These are phyloP conservation scores for Plebejus argus DNA, from an alignment of 2,888 invertebrate genomes.

Conservation along the genomic window DNA sequence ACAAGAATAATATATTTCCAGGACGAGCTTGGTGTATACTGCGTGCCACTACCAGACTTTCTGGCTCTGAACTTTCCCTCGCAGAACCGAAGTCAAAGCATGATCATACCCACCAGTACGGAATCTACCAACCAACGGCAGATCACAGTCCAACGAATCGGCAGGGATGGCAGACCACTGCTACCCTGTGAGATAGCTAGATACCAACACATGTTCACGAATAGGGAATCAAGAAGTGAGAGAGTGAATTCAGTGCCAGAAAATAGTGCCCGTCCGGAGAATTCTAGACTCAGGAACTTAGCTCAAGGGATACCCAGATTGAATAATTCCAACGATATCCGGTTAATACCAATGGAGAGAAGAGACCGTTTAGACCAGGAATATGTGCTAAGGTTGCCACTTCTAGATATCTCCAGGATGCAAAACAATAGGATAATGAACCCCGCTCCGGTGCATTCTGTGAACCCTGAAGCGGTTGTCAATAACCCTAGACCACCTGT, in stretches of 20 bases:
- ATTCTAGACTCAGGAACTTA: slow-evolving; percentile 56
- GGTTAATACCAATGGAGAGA: slow-evolving; percentile 62
- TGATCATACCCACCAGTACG: slow-evolving; percentile 53
- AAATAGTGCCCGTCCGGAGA: slow-evolving; percentile 49
- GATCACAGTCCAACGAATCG: slow-evolving; percentile 80
- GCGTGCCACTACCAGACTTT: slow-evolving; percentile 70
- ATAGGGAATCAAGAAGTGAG: slow-evolving; percentile 52
- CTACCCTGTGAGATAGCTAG: slow-evolving; percentile 74
- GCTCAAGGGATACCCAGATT: slow-evolving; percentile 66
- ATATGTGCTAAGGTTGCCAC: slow-evolving; percentile 60
- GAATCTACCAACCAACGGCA: slow-evolving; percentile 60
- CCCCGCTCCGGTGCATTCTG: slow-evolving; percentile 47
- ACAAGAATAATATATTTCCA: slow-evolving; percentile 44
- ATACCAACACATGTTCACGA: slow-evolving; percentile 70
- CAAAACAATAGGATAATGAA: slow-evolving; percentile 50
- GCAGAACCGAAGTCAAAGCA: slow-evolving; percentile 51
- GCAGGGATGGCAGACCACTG: slow-evolving; percentile 79
- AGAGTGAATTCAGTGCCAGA: slow-evolving; percentile 54
- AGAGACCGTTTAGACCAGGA: slow-evolving; percentile 61
- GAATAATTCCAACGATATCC: slow-evolving; percentile 54
- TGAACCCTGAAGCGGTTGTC: slow-evolving; percentile 49
- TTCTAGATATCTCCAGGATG: slow-evolving; percentile 59
- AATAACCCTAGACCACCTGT: slow-evolving; percentile 50
- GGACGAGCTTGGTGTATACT: slow-evolving; percentile 73
- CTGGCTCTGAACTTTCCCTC: slow-evolving; percentile 63